Evolutionary conservation across 2,888 invertebrate genomes (phyloP).

Genomic region (Terebella lapidaria): DNA sequence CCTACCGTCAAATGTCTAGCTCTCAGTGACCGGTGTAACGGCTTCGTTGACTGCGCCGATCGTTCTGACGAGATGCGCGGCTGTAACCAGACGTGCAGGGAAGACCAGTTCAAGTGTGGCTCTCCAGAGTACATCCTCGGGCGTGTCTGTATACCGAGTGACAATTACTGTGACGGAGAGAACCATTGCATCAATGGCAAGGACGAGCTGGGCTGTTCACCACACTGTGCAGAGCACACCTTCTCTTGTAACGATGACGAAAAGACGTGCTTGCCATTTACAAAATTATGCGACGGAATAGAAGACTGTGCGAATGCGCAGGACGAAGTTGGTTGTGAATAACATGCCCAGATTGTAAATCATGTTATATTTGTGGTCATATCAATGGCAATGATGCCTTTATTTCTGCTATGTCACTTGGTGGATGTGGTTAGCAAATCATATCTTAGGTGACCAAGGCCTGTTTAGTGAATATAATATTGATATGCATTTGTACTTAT

Average conservation of each 20-base stretch:
- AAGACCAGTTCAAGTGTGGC: background rate
- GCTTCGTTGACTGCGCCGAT: slow-evolving; percentile 20
- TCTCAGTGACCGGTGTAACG: slow-evolving; percentile 16
- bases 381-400: too few relatives aligned
- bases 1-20: slow-evolving; percentile 3
- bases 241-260: background rate
- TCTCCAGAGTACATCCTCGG: background rate
- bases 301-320: background rate
- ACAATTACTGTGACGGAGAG: background rate
- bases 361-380: too few relatives aligned
- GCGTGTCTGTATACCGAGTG: background rate
- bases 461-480: too few relatives aligned
- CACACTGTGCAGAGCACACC: background rate
- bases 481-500: too few relatives aligned
- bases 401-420: too few relatives aligned
- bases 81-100: background rate
- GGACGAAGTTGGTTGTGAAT: background rate
- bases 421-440: too few relatives aligned
- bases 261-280: background rate
- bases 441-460: too few relatives aligned
- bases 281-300: background rate
- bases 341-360: too few relatives aligned
- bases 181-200: background rate
- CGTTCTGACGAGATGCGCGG: slow-evolving; percentile 17
- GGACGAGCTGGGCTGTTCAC: background rate